phyloP scores from a whole-genome alignment of 1,140 invertebrate species.

The Bilobella aurantiaca region DNA sequence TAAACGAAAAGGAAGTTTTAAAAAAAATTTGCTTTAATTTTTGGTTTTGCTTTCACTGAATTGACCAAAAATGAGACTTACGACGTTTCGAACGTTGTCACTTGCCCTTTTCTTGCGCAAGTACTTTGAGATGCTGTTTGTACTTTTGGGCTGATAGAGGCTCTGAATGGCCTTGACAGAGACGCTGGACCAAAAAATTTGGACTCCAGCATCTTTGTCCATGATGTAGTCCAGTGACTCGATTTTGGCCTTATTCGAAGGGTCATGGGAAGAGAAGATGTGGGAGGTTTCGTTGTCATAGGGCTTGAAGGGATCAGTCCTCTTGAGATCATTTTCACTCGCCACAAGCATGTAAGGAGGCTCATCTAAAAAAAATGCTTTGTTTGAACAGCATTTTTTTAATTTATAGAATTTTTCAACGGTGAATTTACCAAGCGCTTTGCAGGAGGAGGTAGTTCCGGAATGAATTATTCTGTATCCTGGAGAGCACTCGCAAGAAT shows the following conservation, averaged over 20 bases:
- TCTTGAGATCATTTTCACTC: slow-evolving; percentile 51
- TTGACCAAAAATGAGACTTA: slow-evolving; percentile 16
- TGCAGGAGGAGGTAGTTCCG: slow-evolving; percentile 38
- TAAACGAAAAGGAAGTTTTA: too few relatives aligned
- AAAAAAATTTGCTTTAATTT: too few relatives aligned
- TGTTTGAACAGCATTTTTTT: background rate
- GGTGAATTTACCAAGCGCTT: slow-evolving; percentile 39
- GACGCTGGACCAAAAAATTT: slow-evolving; percentile 27
- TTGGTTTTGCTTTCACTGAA: too few relatives aligned
- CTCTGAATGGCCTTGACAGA: slow-evolving; percentile 23
- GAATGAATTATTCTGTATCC: slow-evolving; percentile 21
- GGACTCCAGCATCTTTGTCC: slow-evolving; percentile 15
- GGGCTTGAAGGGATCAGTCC: slow-evolving; percentile 52
- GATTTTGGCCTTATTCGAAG: slow-evolving; percentile 41
- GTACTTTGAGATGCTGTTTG: slow-evolving; percentile 9
- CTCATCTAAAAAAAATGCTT: slow-evolving; percentile 36
- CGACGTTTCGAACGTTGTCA: slow-evolving; percentile 19
- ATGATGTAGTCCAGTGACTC: slow-evolving; percentile 45
- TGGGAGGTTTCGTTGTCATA: slow-evolving; percentile 39
- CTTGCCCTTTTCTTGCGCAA: slow-evolving; percentile 8
- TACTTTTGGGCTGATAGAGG: background rate
- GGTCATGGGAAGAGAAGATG: slow-evolving; percentile 19
- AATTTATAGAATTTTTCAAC: slow-evolving; percentile 12
- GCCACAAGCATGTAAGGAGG: slow-evolving; percentile 52
- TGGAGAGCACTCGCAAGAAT: slow-evolving; percentile 50